Evolutionary conservation across 2,113 vertebrate species (phyloP).

Genomic region (Crotalus tigris): DNA sequence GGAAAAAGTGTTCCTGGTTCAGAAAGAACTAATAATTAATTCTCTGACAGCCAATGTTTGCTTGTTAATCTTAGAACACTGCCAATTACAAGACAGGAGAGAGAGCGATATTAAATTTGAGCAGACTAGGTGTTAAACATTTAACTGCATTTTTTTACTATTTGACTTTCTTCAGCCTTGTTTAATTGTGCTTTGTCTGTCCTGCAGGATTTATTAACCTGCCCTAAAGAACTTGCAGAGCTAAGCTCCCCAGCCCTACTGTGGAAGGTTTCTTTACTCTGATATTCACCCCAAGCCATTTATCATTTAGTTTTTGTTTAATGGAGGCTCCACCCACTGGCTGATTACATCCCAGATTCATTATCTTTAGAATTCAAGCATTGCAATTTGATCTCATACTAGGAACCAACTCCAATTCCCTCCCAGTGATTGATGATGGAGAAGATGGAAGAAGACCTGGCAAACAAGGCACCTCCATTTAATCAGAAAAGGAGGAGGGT

Average conservation of each 20-base stretch:
- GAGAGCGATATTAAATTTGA: neutral
- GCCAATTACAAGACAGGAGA: neutral
- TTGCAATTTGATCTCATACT: neutral
- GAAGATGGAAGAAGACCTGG: no score
- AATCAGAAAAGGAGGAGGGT: neutral
- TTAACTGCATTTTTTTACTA: neutral
- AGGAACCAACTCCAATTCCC: neutral
- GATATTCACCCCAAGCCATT: constrained; percentile 19
- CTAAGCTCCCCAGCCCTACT: neutral
- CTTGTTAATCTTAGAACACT: neutral
- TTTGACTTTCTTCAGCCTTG: constrained; percentile 10
- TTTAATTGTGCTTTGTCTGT: constrained; percentile 36
- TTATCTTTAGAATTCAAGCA: constrained; percentile 34
- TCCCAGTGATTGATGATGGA: neutral
- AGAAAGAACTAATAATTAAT: neutral
- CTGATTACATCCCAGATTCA: constrained; percentile 24
- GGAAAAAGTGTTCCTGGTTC: neutral
- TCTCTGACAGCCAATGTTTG: neutral
- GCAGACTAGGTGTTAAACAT: constrained; percentile 7
- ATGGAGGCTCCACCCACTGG: neutral
- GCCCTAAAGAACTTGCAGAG: neutral
- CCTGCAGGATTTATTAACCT: constrained; percentile 20
- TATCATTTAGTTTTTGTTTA: constrained; percentile 14
- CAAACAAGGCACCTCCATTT: neutral
- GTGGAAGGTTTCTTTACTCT: constrained; percentile 20